These are phyloP conservation scores for Xestia ashworthii DNA, from an alignment of 2,888 invertebrate genomes.

Conservation along the genomic window DNA sequence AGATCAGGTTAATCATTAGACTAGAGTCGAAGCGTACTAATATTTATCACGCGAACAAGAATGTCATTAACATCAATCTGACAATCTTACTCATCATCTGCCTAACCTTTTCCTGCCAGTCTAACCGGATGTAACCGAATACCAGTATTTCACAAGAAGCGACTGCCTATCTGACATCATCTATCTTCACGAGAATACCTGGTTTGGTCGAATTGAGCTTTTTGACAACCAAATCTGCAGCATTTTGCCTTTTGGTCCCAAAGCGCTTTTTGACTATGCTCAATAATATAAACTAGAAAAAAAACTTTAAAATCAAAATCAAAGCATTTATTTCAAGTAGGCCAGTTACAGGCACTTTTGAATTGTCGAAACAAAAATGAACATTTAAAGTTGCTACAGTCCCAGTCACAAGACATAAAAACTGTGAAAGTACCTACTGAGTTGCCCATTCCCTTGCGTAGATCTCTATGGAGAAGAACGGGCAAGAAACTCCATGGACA, in stretches of 20 bases:
- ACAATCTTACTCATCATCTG: background rate
- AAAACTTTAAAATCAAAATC: background rate
- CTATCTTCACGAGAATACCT: background rate
- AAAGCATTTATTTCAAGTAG: no score
- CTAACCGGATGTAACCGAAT: background rate
- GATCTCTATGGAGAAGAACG: no score
- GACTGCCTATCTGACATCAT: background rate
- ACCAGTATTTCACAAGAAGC: background rate
- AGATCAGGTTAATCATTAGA: conserved; percentile 12
- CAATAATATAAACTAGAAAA: background rate
- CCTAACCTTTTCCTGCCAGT: background rate
- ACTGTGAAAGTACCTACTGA: no score
- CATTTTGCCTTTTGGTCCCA: background rate
- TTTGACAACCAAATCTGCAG: background rate
- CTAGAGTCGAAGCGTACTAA: background rate
- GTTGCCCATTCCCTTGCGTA: no score
- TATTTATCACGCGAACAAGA: background rate
- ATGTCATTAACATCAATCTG: conserved; percentile 4
- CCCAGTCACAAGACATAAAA: no score
- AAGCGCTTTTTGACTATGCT: background rate
- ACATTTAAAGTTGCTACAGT: no score
- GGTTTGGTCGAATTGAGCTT: background rate
- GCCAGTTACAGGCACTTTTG: no score
- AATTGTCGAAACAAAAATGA: no score
- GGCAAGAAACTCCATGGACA: no score